Percentiles rank a stretch among this genome's conserved stretches.
These are phyloP conservation scores for Callyntrura guangdongensis DNA, from an alignment of 2,888 invertebrate genomes.

Conservation along the genomic window DNA sequence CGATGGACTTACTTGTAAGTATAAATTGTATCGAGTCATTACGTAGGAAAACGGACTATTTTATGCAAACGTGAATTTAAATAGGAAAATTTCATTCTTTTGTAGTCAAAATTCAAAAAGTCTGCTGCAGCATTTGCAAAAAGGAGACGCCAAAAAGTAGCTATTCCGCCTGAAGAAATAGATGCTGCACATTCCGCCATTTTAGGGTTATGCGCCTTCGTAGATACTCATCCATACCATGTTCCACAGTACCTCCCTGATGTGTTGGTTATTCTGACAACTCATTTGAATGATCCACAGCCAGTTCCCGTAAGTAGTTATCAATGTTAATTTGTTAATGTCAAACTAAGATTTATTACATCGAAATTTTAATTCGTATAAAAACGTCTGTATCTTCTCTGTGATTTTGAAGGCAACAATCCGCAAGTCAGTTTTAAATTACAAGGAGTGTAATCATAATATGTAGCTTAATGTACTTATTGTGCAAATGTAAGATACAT, in stretches of 20 bases:
- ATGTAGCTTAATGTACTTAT: not conserved
- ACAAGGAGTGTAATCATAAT: not conserved
- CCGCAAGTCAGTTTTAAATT: too few relatives aligned
- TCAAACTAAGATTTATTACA: not conserved
- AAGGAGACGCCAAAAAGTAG: slow-evolving; percentile 79
- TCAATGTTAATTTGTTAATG: not conserved
- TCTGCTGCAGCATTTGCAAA: slow-evolving; percentile 86
- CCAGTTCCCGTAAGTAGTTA: slow-evolving; percentile 94
- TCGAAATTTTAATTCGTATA: too few relatives aligned
- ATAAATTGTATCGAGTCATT: not conserved
- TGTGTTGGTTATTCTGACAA: slow-evolving; percentile 92
- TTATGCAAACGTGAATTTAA: not conserved
- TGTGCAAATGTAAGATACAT: too few relatives aligned
- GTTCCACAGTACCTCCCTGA: slow-evolving; percentile 92
- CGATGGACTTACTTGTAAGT: slow-evolving; percentile 88
- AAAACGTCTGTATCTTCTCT: too few relatives aligned
- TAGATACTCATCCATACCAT: slow-evolving; percentile 95
- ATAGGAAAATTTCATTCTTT: not conserved
- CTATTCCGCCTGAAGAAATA: slow-evolving; percentile 81
- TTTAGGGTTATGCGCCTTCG: slow-evolving; percentile 94
- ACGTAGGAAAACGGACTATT: too few relatives aligned
- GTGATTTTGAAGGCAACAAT: slow-evolving; percentile 95
- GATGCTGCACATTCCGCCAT: slow-evolving; percentile 92
- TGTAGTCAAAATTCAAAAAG: slow-evolving; percentile 88
- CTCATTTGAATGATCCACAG: slow-evolving; percentile 94